phyloP scores from a whole-genome alignment of 2,888 invertebrate genomes.

The Tachystola acroxantha region DNA sequence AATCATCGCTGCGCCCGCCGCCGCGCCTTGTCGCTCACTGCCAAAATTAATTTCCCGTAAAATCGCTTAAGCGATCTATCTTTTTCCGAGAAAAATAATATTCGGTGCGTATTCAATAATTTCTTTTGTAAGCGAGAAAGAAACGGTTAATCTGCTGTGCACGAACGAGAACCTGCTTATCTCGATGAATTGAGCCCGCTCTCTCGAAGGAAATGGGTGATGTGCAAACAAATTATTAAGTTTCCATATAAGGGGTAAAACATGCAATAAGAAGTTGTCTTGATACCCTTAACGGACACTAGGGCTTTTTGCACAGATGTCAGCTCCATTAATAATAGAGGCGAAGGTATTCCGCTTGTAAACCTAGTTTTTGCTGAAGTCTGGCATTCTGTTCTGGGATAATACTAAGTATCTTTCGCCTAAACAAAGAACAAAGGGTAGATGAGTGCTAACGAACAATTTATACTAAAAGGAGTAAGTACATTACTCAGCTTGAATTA shows the following conservation, averaged over 20 bases:
- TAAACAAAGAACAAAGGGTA: too few relatives aligned
- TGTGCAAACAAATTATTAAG: conserved; percentile 63
- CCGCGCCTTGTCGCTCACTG: conserved; percentile 63
- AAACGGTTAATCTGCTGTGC: conserved; percentile 55
- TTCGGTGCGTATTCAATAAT: conserved; percentile 49
- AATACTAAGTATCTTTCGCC: neutral
- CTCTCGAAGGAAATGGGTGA: conserved; percentile 45
- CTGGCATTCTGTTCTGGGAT: conserved; percentile 17
- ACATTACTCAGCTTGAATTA: too few relatives aligned
- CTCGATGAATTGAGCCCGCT: conserved; percentile 43
- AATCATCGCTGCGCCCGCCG: conserved; percentile 48
- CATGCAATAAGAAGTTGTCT: conserved; percentile 42
- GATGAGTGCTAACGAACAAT: too few relatives aligned
- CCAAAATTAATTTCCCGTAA: conserved; percentile 73
- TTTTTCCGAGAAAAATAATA: conserved; percentile 69
- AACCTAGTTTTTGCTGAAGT: conserved; percentile 42
- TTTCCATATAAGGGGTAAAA: conserved; percentile 49
- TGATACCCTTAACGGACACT: conserved; percentile 39
- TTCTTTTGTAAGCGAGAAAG: conserved; percentile 40
- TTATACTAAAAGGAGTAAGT: too few relatives aligned
- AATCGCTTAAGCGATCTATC: conserved; percentile 71
- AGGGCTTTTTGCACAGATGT: conserved; percentile 41
- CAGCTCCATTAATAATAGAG: conserved; percentile 37
- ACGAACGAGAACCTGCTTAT: conserved; percentile 47
- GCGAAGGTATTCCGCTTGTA: conserved; percentile 38